Percentiles rank a stretch among this genome's conserved stretches.
These are phyloP conservation scores for Leptobrachium leishanense DNA, from an alignment of 2,113 vertebrate species.

Conservation along the genomic window DNA sequence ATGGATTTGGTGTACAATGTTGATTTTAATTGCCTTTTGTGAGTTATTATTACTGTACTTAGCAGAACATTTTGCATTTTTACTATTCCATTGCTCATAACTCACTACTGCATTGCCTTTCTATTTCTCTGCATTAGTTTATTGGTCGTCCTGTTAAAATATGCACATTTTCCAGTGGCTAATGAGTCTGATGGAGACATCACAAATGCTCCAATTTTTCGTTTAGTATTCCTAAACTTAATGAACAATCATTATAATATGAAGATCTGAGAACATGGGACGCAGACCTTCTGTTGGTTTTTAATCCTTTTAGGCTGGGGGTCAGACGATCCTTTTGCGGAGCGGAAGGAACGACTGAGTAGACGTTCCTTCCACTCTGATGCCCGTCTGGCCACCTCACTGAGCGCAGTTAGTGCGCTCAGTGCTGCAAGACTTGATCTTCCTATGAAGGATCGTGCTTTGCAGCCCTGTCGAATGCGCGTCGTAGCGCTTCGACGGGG, in stretches of 20 bases:
- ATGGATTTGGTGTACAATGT: conserved; percentile 15
- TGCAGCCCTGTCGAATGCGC: too few species aligned
- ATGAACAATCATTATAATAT: neutral
- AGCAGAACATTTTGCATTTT: neutral
- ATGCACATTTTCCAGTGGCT: neutral
- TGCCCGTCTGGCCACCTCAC: too few species aligned
- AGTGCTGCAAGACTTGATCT: too few species aligned
- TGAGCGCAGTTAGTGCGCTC: too few species aligned
- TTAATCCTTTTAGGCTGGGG: neutral
- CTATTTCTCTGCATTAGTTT: neutral
- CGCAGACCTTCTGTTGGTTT: neutral
- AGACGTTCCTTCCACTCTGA: too few species aligned
- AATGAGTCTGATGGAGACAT: neutral
- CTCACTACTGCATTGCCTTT: neutral
- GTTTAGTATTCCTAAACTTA: neutral
- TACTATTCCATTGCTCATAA: conserved; percentile 5
- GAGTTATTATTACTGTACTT: conserved; percentile 31
- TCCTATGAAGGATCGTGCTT: too few species aligned
- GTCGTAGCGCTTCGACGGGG: too few species aligned
- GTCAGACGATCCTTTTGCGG: too few species aligned
- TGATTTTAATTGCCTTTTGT: conserved; percentile 28
- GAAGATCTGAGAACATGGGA: too few species aligned
- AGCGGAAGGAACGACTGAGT: too few species aligned
- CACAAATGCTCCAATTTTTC: too few species aligned
- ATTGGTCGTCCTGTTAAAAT: neutral